Conservation (phyloP, 2,888 invertebrate genomes). For the Cataglyphis altisquamis region DNA sequence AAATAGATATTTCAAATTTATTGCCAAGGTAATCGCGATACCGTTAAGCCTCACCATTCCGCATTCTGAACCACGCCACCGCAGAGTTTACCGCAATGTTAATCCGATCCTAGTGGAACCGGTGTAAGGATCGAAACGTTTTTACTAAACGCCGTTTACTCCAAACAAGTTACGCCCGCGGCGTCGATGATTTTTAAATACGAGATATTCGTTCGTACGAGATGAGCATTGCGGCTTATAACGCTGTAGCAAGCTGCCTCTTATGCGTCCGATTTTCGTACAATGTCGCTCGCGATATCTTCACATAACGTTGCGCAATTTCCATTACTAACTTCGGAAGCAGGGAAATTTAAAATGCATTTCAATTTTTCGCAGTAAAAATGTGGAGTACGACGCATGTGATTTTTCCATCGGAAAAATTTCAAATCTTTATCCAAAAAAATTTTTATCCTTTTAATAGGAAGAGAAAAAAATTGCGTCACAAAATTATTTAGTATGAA, state of each 20-base stretch:
- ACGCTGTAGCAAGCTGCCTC: slow-evolving; percentile 32
- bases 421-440: not conserved
- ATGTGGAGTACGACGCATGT: not conserved
- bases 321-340: not conserved
- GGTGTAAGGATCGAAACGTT: slow-evolving; percentile 71
- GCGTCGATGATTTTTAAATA: slow-evolving; percentile 36
- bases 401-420: not conserved
- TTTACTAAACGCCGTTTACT: slow-evolving; percentile 48
- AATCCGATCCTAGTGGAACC: slow-evolving; percentile 19
- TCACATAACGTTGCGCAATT: slow-evolving; percentile 19
- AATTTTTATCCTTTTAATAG: not conserved
- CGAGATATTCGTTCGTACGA: slow-evolving; percentile 4
- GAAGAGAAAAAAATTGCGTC: not conserved
- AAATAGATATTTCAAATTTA: not conserved
- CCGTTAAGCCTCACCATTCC: not conserved
- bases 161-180: slow-evolving; percentile 31
- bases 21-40: not conserved
- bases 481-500: not conserved
- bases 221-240: slow-evolving; percentile 3
- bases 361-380: not conserved
- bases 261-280: slow-evolving; percentile 18
- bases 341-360: not conserved
- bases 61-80: not conserved
- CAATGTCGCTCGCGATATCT: slow-evolving; percentile 14
- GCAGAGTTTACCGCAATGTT: not conserved